phyloP scores from a whole-genome alignment of 2,888 invertebrate species.

The Dioctria linearis region DNA sequence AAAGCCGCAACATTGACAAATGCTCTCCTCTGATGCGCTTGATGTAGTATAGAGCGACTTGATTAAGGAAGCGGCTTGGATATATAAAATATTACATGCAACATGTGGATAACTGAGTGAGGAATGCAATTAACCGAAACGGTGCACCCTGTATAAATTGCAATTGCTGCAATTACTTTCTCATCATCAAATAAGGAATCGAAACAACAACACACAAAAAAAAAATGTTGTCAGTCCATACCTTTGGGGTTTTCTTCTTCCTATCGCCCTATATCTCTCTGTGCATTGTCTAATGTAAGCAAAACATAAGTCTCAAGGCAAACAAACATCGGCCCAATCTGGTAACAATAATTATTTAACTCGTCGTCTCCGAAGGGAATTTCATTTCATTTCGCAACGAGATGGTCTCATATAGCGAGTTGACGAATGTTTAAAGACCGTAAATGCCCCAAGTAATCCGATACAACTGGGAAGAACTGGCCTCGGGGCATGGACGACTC shows the following conservation, averaged over 20 bases:
- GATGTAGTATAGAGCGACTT: not conserved
- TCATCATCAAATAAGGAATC: not conserved
- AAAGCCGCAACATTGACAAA: conserved; percentile 47
- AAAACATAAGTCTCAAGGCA: conserved; percentile 28
- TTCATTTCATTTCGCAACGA: conserved; percentile 19
- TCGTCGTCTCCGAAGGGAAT: not conserved
- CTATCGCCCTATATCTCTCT: not conserved
- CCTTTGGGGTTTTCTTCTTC: not conserved
- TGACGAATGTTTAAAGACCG: conserved; percentile 18
- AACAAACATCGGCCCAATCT: conserved; percentile 46
- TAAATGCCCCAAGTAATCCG: conserved; percentile 61
- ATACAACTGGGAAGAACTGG: conserved; percentile 64
- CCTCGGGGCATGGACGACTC: conserved; percentile 41
- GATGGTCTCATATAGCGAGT: not conserved
- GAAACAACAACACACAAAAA: no score
- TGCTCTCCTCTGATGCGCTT: not conserved
- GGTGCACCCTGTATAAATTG: not conserved
- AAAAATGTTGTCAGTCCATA: not conserved
- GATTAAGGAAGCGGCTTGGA: conserved; percentile 16
- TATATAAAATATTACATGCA: not conserved
- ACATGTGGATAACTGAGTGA: conserved; percentile 12
- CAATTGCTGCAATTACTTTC: conserved; percentile 3
- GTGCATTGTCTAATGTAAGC: conserved; percentile 29
- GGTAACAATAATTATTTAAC: conserved; percentile 5
- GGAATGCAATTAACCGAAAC: conserved; percentile 17